Conservation (phyloP, 2,888 invertebrate genomes). For the Odontocerum albicorne region DNA sequence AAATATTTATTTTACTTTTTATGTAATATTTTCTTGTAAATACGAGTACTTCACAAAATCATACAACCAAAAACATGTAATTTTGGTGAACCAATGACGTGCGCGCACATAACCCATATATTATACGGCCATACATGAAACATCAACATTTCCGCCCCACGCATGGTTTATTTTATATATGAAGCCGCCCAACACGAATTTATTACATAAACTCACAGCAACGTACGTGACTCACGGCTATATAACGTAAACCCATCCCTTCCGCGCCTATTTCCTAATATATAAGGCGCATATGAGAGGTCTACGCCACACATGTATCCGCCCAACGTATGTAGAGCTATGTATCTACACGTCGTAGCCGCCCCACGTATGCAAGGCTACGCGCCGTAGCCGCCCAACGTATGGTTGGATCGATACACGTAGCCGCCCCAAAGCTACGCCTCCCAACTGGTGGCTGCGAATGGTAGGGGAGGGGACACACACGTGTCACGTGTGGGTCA, state of each 20-base stretch:
- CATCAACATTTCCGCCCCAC: too few species aligned
- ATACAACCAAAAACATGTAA: too few species aligned
- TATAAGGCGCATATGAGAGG: constrained; percentile 2
- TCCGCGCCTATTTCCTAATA: constrained; percentile 4
- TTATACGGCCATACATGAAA: too few species aligned
- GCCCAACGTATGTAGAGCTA: constrained; percentile 9
- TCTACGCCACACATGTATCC: constrained; percentile 6
- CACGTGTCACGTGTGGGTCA: constrained; percentile 21
- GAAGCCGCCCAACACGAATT: too few species aligned
- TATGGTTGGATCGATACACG: not conserved
- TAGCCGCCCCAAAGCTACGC: not conserved
- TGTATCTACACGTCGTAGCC: not conserved
- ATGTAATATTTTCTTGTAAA: too few species aligned
- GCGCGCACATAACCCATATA: too few species aligned
- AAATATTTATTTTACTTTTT: too few species aligned
- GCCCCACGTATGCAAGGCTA: constrained; percentile 5
- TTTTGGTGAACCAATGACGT: too few species aligned
- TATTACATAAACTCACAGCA: too few species aligned
- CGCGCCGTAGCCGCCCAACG: constrained; percentile 1
- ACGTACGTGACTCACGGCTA: too few species aligned
- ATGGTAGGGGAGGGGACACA: constrained; percentile 19
- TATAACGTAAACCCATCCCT: not conserved
- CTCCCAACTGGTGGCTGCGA: constrained; percentile 13
- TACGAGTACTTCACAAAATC: too few species aligned
- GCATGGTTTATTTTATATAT: too few species aligned